A percentile compares a stretch with the other conserved stretches of the same genome.
Evolutionary conservation across 1,140 invertebrate species (phyloP).

Genomic region (Drosophila arawakana): DNA sequence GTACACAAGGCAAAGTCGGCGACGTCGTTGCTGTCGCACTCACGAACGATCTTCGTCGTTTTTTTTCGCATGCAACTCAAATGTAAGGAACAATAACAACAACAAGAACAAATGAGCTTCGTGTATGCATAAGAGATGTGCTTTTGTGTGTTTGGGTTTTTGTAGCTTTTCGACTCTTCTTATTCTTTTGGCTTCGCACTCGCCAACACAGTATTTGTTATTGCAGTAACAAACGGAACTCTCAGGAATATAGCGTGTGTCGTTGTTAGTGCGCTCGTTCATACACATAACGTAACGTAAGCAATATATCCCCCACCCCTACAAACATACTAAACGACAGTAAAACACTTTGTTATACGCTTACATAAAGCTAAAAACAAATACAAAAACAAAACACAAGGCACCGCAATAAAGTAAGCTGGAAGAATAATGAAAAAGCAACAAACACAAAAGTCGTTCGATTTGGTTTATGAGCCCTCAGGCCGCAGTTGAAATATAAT

Average conservation of each 20-base stretch:
- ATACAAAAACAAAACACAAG: conserved; percentile 27
- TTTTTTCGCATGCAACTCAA: conserved; percentile 42
- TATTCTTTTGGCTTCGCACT: conserved; percentile 47
- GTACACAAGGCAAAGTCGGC: conserved; percentile 27
- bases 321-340: conserved; percentile 28
- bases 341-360: conserved; percentile 43
- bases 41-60: conserved; percentile 45
- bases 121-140: conserved; percentile 42
- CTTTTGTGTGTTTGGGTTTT: conserved; percentile 41
- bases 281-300: conserved; percentile 43
- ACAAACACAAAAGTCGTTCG: conserved; percentile 47
- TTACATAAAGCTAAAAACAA: conserved; percentile 60
- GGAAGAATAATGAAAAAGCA: conserved; percentile 38
- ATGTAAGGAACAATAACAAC: conserved; percentile 14
- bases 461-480: conserved; percentile 43
- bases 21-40: not conserved
- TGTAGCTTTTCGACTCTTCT: conserved; percentile 55
- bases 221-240: conserved; percentile 75
- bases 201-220: conserved; percentile 51
- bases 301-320: conserved; percentile 12
- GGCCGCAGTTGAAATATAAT: conserved; percentile 60
- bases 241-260: conserved; percentile 76
- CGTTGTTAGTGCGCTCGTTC: conserved; percentile 58
- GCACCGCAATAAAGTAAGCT: conserved; percentile 31
- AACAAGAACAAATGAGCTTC: conserved; percentile 15